phyloP scores from a whole-genome alignment of 1,140 invertebrate genomes.

The Chionoecetes opilio region DNA sequence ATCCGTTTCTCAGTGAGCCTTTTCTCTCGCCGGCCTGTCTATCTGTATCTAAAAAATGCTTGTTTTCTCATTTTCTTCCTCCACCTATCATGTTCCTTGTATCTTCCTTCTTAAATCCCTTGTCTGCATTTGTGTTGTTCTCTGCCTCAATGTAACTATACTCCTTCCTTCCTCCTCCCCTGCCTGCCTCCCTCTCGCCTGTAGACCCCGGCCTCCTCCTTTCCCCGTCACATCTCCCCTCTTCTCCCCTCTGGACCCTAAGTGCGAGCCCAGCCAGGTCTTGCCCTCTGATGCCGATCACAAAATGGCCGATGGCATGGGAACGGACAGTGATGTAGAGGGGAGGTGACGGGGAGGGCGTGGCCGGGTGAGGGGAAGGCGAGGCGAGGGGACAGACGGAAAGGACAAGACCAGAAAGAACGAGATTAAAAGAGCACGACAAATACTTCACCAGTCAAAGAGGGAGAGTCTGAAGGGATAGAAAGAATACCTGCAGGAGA shows the following conservation, averaged over 20 bases:
- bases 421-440: too few relatives aligned
- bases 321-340: conserved; percentile 62
- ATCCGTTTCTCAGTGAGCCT: neutral
- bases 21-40: neutral
- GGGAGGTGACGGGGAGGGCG: neutral
- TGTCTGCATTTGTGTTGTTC: neutral
- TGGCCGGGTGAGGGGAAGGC: neutral
- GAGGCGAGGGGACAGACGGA: neutral
- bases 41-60: neutral
- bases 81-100: neutral
- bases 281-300: conserved; percentile 52
- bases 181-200: neutral
- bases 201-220: neutral
- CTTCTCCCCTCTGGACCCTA: conserved; percentile 57
- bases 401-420: neutral
- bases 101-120: neutral
- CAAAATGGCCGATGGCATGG: conserved; percentile 65
- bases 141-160: neutral
- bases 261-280: conserved; percentile 5
- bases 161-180: neutral
- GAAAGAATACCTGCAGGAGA: neutral
- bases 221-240: neutral
- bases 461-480: neutral
- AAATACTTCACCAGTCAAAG: neutral
- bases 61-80: neutral